phyloP scores from a whole-genome alignment of 2,113 vertebrate genomes.

The Anhinga rufa region DNA sequence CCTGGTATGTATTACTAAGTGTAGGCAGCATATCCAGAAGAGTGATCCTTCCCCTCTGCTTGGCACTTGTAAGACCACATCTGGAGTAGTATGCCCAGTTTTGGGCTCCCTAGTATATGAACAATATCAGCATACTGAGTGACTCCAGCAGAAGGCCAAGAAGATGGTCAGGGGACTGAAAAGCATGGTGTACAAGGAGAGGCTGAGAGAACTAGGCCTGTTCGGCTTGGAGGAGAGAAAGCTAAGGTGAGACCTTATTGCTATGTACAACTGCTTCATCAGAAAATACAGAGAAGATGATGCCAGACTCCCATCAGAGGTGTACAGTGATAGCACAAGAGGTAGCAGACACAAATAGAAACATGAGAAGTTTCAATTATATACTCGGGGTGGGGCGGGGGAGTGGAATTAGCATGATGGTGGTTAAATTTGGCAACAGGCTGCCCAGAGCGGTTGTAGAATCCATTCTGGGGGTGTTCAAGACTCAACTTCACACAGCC shows the following conservation, averaged over 20 bases:
- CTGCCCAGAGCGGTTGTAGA: neutral
- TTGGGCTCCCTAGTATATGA: neutral
- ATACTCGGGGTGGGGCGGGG: fast-evolving
- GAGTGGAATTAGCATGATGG: neutral
- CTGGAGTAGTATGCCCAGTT: neutral
- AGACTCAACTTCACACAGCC: neutral
- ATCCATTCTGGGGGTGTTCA: neutral
- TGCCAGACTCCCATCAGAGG: neutral
- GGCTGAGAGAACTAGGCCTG: neutral
- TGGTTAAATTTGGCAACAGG: neutral
- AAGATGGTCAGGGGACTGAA: neutral
- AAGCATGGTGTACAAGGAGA: neutral
- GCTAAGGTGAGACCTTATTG: neutral
- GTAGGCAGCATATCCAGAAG: neutral
- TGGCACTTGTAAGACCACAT: neutral
- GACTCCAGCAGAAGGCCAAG: neutral
- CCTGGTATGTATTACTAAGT: neutral
- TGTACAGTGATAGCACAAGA: neutral
- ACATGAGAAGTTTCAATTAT: neutral
- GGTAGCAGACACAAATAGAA: neutral
- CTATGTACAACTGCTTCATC: neutral
- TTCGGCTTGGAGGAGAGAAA: neutral
- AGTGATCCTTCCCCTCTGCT: neutral
- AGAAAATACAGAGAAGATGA: neutral
- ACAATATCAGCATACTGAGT: neutral